Evolutionary conservation across 2,797 vertebrate genomes (phyloP), one percentile per base, ranked within the genome.

Genomic region (Crocodylus rhombifer): DNA sequence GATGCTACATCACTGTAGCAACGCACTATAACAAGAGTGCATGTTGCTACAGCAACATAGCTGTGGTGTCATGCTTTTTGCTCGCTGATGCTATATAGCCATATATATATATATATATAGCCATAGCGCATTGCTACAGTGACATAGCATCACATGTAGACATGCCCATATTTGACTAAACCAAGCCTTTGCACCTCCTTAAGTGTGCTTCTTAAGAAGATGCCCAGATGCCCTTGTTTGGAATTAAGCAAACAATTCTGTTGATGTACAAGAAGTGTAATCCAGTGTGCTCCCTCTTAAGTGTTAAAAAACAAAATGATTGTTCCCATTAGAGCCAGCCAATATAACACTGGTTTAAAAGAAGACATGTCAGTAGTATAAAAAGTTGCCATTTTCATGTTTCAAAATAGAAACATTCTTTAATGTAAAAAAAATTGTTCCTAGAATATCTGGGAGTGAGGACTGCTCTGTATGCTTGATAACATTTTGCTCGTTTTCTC

Each of bases 231-330:
- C 33, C 77, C 17, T 67, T 88, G 89, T 55, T 87, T 73, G 25
- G 56, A 89, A 56, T 23, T 23, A 74, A 93, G 58, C 61, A 87
- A 76, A 92, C 93, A 89, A 74, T 84, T 51, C 62, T 91, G 81
- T 23, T 14, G 11, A 7, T 13, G 14, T 84, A 67, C 10, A 82
- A 74, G 55, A 89, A 82, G 84, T 1, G 78, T 28, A 89, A 88
- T 76, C 77, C 36, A 71, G 10, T 30, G 87, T 62, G 77, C 62
- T 81, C 56, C 16, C 23, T 71, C 63, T 82, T 51, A 77, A 77
- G 9, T 3, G 2, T 86, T 25, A 65, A 65, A 79, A 76, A 84
- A 85, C 30, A 67, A 81, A 93, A 78, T 64, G 36, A 69, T 5
- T 62, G 86, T 18, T 86, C 21, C n/a, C 69, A 71, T 9, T 80